Evolutionary conservation across 2,797 vertebrate genomes (phyloP).

Genomic region (Rhinichthys osculus): DNA sequence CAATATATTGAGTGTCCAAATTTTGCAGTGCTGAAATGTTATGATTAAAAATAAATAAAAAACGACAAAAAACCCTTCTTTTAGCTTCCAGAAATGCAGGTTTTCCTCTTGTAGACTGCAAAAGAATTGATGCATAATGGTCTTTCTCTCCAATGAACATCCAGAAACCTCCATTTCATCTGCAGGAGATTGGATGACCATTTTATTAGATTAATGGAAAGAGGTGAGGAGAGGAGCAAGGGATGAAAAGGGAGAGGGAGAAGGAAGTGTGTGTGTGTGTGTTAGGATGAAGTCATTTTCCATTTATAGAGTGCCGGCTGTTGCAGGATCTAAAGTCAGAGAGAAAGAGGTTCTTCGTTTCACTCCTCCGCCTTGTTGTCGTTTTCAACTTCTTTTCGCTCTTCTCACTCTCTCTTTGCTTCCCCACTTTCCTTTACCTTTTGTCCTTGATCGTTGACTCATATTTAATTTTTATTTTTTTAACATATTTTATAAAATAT

Average conservation of each 20-base stretch:
- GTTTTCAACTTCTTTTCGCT: slow-evolving; percentile 50
- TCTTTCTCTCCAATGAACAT: slow-evolving; percentile 35
- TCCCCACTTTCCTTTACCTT: slow-evolving; percentile 19
- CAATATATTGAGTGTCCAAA: background rate
- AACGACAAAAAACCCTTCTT: background rate
- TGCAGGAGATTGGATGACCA: slow-evolving; percentile 50
- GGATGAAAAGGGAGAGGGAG: slow-evolving; percentile 62
- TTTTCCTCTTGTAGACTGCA: slow-evolving; percentile 1
- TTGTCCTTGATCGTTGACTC: slow-evolving; percentile 34
- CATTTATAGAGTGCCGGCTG: slow-evolving; percentile 78
- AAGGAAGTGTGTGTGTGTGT: slow-evolving; percentile 67
- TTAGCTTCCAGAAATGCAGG: background rate
- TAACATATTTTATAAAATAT: background rate
- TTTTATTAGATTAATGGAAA: slow-evolving; percentile 59
- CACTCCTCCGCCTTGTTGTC: slow-evolving; percentile 47
- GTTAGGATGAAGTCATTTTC: slow-evolving; percentile 80
- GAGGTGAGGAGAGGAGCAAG: slow-evolving; percentile 61
- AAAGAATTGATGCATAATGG: slow-evolving; percentile 48
- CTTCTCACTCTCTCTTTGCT: slow-evolving; percentile 26
- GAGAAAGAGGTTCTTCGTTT: slow-evolving; percentile 64
- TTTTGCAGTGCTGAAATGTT: background rate
- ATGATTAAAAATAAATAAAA: background rate
- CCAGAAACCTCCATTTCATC: slow-evolving; percentile 49
- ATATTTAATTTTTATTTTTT: background rate
- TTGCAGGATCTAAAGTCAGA: slow-evolving; percentile 64